A percentile compares a stretch with the other conserved stretches of the same genome.
Conservation (phyloP, 1,140 invertebrate species). For the Trichonephila clavata region DNA sequence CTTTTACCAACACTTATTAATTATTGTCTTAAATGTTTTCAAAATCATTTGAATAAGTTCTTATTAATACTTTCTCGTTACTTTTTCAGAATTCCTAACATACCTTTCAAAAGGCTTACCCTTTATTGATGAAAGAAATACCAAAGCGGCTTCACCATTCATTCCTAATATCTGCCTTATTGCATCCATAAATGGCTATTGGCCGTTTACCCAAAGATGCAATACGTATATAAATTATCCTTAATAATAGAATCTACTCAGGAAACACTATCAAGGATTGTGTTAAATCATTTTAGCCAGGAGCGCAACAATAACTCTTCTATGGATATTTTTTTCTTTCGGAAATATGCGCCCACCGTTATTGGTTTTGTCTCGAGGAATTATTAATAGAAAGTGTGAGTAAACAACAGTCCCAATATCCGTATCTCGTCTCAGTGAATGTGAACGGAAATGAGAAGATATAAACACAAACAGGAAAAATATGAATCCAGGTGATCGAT, state of each 20-base stretch:
- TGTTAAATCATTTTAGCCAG: not conserved
- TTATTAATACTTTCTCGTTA: no score
- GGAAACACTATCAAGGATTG: not conserved
- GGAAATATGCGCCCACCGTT: not conserved
- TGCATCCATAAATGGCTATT: not conserved
- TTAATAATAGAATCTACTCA: not conserved
- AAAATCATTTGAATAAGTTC: no score
- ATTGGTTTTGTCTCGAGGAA: not conserved
- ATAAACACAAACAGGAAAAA: not conserved
- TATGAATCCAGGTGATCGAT: not conserved
- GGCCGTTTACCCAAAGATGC: not conserved
- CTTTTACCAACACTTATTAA: no score
- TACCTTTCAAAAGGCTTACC: not conserved
- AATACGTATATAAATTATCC: not conserved
- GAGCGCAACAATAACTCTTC: not conserved
- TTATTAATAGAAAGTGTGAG: slow-evolving; percentile 22
- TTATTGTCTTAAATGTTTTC: no score
- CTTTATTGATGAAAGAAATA: not conserved
- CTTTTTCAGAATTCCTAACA: no score
- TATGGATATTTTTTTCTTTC: not conserved
- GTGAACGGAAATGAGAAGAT: not conserved
- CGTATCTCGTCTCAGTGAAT: not conserved
- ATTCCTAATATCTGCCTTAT: not conserved
- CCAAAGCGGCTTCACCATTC: not conserved
- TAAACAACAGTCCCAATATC: slow-evolving; percentile 40